Conservation (phyloP, 1,140 invertebrate genomes). For the Galendromus occidentalis region DNA sequence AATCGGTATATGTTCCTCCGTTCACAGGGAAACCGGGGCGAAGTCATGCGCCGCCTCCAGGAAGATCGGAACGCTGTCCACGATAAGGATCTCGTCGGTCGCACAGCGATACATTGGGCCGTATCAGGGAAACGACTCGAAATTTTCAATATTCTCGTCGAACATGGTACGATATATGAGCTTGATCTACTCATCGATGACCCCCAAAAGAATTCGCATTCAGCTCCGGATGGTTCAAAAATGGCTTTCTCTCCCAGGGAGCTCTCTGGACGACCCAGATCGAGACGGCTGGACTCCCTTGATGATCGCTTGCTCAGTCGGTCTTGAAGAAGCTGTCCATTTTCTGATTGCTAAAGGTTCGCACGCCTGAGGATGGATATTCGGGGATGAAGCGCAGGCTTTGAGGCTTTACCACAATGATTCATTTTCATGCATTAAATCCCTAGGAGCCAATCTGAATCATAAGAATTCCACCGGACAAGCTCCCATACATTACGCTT, state of each 20-base stretch:
- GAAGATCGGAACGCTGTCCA: too few species aligned
- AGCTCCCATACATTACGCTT: not conserved
- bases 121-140: not conserved
- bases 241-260: not conserved
- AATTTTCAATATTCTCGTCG: not conserved
- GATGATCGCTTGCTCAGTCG: not conserved
- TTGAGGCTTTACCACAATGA: not conserved
- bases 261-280: not conserved
- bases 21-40: too few species aligned
- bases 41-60: too few species aligned
- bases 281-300: not conserved
- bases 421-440: not conserved
- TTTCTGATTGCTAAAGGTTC: not conserved
- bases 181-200: not conserved
- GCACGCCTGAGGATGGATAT: not conserved
- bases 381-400: not conserved
- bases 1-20: too few species aligned
- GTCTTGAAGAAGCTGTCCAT: not conserved
- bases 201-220: not conserved
- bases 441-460: not conserved
- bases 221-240: not conserved
- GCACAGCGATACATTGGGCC: not conserved
- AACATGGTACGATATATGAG: not conserved
- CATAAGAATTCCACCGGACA: not conserved
- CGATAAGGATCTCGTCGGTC: not conserved